These are phyloP conservation scores for Lithobates pipiens DNA, from an alignment of 2,797 vertebrate species.

Conservation along the genomic window DNA sequence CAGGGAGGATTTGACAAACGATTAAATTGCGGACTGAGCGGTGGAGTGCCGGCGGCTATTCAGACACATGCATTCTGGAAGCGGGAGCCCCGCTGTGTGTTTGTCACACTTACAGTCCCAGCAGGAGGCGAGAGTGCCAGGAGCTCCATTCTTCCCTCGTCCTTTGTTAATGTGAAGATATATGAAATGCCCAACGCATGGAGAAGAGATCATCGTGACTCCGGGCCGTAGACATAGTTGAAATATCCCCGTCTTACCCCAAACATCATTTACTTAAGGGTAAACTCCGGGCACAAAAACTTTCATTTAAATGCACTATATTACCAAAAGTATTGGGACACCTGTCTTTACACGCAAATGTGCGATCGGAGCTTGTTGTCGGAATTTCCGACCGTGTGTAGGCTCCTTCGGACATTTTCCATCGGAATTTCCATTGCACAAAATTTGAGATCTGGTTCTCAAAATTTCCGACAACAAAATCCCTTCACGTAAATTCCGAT, in stretches of 20 bases:
- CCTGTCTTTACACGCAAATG: no score
- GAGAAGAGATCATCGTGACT: not conserved
- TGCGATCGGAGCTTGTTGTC: no score
- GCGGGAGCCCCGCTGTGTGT: not conserved
- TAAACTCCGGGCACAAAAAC: no score
- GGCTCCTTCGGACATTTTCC: no score
- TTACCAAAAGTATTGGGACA: no score
- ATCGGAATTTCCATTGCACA: no score
- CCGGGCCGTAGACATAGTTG: not conserved
- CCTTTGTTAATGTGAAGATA: not conserved
- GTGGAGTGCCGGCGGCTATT: not conserved
- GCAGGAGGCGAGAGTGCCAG: not conserved
- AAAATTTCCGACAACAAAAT: no score
- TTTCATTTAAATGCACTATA: no score
- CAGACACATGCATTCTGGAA: not conserved
- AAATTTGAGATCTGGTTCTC: no score
- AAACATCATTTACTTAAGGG: no score
- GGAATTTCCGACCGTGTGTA: no score
- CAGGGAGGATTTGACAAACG: not conserved
- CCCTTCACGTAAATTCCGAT: no score
- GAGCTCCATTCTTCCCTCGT: not conserved
- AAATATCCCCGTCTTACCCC: not conserved
- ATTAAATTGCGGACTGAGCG: not conserved
- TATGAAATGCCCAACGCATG: not conserved
- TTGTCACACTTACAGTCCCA: constrained; percentile 9